Base-by-base conservation (phyloP, 2,797 vertebrate genomes). In the Aeoliscus strigatus region DNA sequence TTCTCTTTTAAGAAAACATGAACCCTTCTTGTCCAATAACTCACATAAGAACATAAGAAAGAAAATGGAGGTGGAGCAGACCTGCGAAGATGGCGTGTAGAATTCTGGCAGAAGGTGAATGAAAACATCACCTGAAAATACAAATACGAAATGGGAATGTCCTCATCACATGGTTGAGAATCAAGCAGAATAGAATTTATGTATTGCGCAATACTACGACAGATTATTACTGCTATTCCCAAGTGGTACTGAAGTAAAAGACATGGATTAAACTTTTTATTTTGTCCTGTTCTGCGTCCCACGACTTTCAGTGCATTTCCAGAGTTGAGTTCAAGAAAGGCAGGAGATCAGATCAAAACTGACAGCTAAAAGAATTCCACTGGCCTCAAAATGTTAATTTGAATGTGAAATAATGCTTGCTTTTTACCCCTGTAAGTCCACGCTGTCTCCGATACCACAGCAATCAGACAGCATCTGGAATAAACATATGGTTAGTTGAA, bases 381-480 rank as follows among this genome's bases (percentile, higher is more conserved):
- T 14, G 37, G 42, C 40, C 12, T 6, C 33, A 16, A 25, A 54
- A 49, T 34, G 21, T 32, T 12, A 12, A 4, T 12, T 12, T 29
- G 27, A 29, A 29, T 10, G 37, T 28, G 39, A 52, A 34, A 40
- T 42, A 59, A 62, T 45, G 62, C 34, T 17, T 39, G 40, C 43
- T 65, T 60, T 41, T 66, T 53, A 33, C 48, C 51, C 21, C 35
- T 55, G 35, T 7, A 33, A 58, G 66, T 65, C 30, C 32, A 50
- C 56, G 43, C 47, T 49, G 50, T 65, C 50, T 50, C 3, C 23
- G 56, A 31, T 58, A 51, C 60, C 44, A 14, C 55, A 47, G 59
- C 51, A 68, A 64, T 73, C 55, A 17, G 59, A 69, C 70, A 73
- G 55, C 51, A 70, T 75, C 60, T 68, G 70, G 66, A 75, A 78